Percentiles rank a stretch among this genome's conserved stretches.
These are phyloP conservation scores for Nerophis lumbriciformis DNA, from an alignment of 2,113 vertebrate genomes.

Conservation along the genomic window DNA sequence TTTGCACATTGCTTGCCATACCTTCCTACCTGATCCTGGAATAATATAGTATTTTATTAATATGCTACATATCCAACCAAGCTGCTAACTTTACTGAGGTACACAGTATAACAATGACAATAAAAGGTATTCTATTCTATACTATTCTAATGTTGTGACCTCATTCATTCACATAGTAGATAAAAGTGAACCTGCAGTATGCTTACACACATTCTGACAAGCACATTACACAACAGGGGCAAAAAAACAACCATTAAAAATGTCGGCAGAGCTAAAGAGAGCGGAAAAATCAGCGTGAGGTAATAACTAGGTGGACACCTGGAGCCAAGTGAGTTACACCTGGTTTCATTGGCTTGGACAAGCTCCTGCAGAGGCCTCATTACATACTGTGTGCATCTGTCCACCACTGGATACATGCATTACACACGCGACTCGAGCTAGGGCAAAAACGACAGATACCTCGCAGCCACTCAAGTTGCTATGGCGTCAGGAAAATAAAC, in stretches of 20 bases:
- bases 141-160: too few species aligned
- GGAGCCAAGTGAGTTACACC: conserved; percentile 51
- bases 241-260: conserved; percentile 48
- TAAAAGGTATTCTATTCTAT: too few species aligned
- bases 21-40: too few species aligned
- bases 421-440: conserved; percentile 19
- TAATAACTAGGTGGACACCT: conserved; percentile 65
- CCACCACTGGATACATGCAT: conserved; percentile 44
- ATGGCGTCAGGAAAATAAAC: conserved; percentile 57
- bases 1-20: too few species aligned
- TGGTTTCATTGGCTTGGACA: conserved; percentile 59
- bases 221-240: conserved; percentile 21
- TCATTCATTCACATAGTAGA: neutral
- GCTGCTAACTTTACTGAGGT: too few species aligned
- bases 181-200: neutral
- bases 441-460: conserved; percentile 31
- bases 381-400: conserved; percentile 36
- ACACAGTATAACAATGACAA: too few species aligned
- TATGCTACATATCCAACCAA: too few species aligned
- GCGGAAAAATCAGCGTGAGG: conserved; percentile 48
- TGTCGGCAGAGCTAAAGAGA: conserved; percentile 17
- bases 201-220: conserved; percentile 9
- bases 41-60: too few species aligned
- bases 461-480: conserved; percentile 21
- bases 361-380: conserved; percentile 44